phyloP scores from a whole-genome alignment of 2,888 invertebrate genomes.

The Mimachlamys varia region DNA sequence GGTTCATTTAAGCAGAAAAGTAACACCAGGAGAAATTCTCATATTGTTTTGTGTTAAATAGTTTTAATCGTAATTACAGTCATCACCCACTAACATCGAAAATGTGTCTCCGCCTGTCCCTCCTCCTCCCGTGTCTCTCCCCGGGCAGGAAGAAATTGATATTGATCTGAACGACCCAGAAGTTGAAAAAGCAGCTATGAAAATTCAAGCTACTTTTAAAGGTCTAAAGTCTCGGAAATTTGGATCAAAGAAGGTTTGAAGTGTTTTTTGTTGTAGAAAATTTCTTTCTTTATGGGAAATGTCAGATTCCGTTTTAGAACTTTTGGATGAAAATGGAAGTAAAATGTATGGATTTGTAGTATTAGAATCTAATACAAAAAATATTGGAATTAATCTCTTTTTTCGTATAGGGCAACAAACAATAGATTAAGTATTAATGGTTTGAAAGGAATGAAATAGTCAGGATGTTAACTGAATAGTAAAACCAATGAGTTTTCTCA shows the following conservation, averaged over 20 bases:
- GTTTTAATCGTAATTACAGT: not conserved
- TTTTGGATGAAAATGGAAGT: too few species aligned
- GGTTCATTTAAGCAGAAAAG: too few species aligned
- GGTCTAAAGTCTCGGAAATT: slow-evolving; percentile 63
- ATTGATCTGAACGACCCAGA: slow-evolving; percentile 66
- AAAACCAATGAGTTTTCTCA: not conserved
- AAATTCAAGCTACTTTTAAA: slow-evolving; percentile 74
- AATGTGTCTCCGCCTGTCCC: slow-evolving; percentile 17
- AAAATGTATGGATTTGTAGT: too few species aligned
- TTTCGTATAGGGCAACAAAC: too few species aligned
- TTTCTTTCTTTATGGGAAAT: not conserved
- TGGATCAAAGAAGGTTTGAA: slow-evolving; percentile 28
- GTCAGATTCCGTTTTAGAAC: too few species aligned
- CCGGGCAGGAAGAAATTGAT: slow-evolving; percentile 57
- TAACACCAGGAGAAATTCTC: not conserved
- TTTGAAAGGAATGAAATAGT: too few species aligned
- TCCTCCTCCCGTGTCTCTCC: not conserved
- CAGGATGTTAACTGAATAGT: too few species aligned
- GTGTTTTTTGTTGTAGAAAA: not conserved
- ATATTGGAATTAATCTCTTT: too few species aligned
- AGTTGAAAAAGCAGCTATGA: slow-evolving; percentile 66
- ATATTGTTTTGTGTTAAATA: not conserved
- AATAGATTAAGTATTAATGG: too few species aligned
- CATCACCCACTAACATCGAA: not conserved
- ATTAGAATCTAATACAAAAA: too few species aligned